Base-by-base conservation (phyloP, 1,140 invertebrate species). In the Gonatopus flavifemur region DNA sequence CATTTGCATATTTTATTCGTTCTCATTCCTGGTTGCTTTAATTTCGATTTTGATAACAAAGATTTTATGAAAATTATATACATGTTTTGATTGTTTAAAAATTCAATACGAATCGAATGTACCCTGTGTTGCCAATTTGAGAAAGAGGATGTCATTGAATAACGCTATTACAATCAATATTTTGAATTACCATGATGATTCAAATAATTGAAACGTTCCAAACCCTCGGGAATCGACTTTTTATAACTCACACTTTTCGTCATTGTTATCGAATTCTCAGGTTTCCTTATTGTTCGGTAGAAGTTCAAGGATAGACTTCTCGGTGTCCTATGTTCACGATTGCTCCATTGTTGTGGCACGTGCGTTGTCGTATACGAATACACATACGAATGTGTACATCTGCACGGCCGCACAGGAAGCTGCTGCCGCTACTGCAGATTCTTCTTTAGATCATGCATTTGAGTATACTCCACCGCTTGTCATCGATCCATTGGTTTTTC, bases 321-420 rank as follows among this genome's bases (percentile, higher is more conserved):
- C 18, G 15, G 10, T 33, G 31, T 33, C 41, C 30, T 37, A 18
- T 22, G 21, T 33, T 33, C 38, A 16, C 38, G 13, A 49, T 58
- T 45, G 52, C 19, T 30, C 16, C 24, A 52, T 57, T 57, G 50
- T 57, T 22, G 44, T 19, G 45, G 50, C 57, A 59, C 57, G 57
- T 37, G 57, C 41, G 28, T 33, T 18, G 30, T 39, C 25, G 30
- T n/a, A n/a, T n/a, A n/a, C n/a, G n/a, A n/a, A n/a, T n/a, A n/a
- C n/a, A n/a, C n/a, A n/a, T n/a, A n/a, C n/a, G n/a, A n/a, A n/a
- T 31, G 13, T 13, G 36, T 20, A 9, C 55, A 57, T 59, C 57
- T 59, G 57, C 46, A 33, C 39, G 30, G n/a, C 5, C 21, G 10
- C 18, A n/a, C n/a, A 31, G 33, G 32, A 57, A 57, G 40, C 8